Base-by-base conservation (phyloP, 37 sponge, comb jelly and placozoan species). In the Bolinopsis microptera region DNA sequence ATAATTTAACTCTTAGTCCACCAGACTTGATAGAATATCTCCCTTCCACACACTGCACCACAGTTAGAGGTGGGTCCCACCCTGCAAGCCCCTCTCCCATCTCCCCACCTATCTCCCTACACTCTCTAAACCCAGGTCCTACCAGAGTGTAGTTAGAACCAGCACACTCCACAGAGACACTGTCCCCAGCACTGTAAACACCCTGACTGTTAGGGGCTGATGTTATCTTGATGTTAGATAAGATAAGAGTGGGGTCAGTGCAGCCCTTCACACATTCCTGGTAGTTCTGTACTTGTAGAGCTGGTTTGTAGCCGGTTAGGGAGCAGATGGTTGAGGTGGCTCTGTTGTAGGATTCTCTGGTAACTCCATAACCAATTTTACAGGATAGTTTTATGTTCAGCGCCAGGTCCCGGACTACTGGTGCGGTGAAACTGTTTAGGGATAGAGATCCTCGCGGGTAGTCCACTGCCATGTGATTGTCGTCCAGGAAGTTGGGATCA, bases 11-110 rank as follows among this genome's bases (percentile, higher is more conserved):
- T 48, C 61, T 13, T 13, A 48, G 61, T 48, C 61, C 61, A 13
- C 61, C 61, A 48, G 75, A 72, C 31, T n/a, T n/a, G 26, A 72
- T 3, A 72, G 13, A 23, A n/a, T 30, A 72, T n/a, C 31, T 30
- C 31, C 31, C 75, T 21, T n/a, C 31, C 26, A 28, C 31, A 72
- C 75, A 72, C 75, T 21, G 13, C 18, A 72, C 75, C 26, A 72
- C 75, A 5, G 75, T 30, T 8, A 72, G 75, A n/a, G 75, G 75
- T 23, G 75, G 75, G 26, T 72, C 75, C 75, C 75, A 72, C n/a
- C 22, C 75, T 72, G 75, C 75, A 23, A 5, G 3, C 5, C 26
- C 26, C 31, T 72, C n/a, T 72, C 31, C 75, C 13, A 13, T 21
- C 68, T 21, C 68, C 26, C 31, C 31, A 24, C 75, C 75, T 5